A percentile compares a stretch with the other conserved stretches of the same genome.
phyloP scores from a whole-genome alignment of 1,140 invertebrate genomes.

The Lutraria rhynchaena region DNA sequence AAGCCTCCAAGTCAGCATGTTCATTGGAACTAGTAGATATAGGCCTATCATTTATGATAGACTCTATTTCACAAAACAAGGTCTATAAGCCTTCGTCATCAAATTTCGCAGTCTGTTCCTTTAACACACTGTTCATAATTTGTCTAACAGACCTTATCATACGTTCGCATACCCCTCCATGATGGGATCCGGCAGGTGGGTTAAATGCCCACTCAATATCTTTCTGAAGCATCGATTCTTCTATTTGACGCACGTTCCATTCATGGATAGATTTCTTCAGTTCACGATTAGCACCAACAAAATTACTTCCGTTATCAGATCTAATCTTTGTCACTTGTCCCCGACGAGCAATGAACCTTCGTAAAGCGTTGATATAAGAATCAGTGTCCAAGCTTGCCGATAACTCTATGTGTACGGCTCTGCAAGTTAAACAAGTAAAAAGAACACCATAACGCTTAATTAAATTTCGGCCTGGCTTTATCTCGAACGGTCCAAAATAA shows the following conservation, averaged over 20 bases:
- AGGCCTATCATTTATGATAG: slow-evolving; percentile 28
- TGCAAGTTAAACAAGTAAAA: slow-evolving; percentile 62
- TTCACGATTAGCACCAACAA: slow-evolving; percentile 70
- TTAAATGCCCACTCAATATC: slow-evolving; percentile 30
- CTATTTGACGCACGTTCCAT: too few species aligned
- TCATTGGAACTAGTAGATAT: neutral
- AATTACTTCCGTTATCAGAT: slow-evolving; percentile 68
- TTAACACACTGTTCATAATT: slow-evolving; percentile 4
- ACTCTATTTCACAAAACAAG: slow-evolving; percentile 40
- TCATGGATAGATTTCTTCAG: slow-evolving; percentile 31
- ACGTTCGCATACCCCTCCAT: slow-evolving; percentile 81
- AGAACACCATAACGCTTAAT: slow-evolving; percentile 61
- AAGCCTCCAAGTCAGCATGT: neutral
- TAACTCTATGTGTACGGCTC: slow-evolving; percentile 67
- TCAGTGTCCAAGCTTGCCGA: slow-evolving; percentile 43
- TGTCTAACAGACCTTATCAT: slow-evolving; percentile 61
- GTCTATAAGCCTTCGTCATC: slow-evolving; percentile 26
- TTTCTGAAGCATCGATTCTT: slow-evolving; percentile 14
- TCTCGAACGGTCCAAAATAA: slow-evolving; percentile 61
- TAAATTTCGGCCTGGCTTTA: slow-evolving; percentile 58
- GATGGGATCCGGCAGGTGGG: slow-evolving; percentile 81
- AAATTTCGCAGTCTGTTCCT: neutral
- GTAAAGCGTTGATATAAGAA: slow-evolving; percentile 59
- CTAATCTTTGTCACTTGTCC: slow-evolving; percentile 33
- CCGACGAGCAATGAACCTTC: slow-evolving; percentile 54